phyloP scores from a whole-genome alignment of 2,113 vertebrate species.

The Labeo catla region DNA sequence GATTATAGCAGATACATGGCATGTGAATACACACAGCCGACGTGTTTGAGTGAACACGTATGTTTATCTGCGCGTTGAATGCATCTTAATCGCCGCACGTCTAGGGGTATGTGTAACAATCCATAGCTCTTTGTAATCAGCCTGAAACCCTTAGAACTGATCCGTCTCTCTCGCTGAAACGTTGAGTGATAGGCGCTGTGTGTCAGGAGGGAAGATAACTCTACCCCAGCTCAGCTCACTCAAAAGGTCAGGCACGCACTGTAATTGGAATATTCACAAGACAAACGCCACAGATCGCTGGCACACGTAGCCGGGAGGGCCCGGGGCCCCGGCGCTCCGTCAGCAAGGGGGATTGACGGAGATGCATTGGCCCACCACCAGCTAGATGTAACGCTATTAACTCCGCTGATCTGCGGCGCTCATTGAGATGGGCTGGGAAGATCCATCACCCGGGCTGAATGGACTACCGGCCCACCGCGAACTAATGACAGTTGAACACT shows the following conservation, averaged over 20 bases:
- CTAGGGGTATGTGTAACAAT: slow-evolving; percentile 55
- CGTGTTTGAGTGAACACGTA: slow-evolving; percentile 28
- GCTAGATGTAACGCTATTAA: slow-evolving; percentile 75
- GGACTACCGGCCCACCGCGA: slow-evolving; percentile 35
- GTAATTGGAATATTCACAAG: slow-evolving; percentile 90
- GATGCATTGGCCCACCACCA: slow-evolving; percentile 75
- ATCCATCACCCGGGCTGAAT: slow-evolving; percentile 59
- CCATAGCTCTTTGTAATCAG: slow-evolving; percentile 58
- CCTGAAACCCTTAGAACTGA: slow-evolving; percentile 20
- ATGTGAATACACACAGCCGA: slow-evolving; percentile 13
- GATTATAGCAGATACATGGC: slow-evolving; percentile 29
- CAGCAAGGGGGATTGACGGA: slow-evolving; percentile 69
- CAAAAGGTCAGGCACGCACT: slow-evolving; percentile 54
- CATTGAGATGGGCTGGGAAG: slow-evolving; percentile 53
- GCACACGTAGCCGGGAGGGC: slow-evolving; percentile 56
- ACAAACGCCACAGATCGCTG: slow-evolving; percentile 75
- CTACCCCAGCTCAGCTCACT: slow-evolving; percentile 72
- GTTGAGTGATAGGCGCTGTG: slow-evolving; percentile 96
- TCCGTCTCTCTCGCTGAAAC: slow-evolving; percentile 63
- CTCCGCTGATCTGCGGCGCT: slow-evolving; percentile 65
- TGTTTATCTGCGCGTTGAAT: slow-evolving; percentile 53
- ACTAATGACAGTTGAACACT: slow-evolving; percentile 51
- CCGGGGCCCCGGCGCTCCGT: slow-evolving; percentile 58
- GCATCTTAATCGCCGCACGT: slow-evolving; percentile 36
- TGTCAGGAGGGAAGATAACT: slow-evolving; percentile 94